A percentile compares a stretch with the other conserved stretches of the same genome.
Conservation (phyloP, 2,797 vertebrate genomes). For the Sebastes reedi region DNA sequence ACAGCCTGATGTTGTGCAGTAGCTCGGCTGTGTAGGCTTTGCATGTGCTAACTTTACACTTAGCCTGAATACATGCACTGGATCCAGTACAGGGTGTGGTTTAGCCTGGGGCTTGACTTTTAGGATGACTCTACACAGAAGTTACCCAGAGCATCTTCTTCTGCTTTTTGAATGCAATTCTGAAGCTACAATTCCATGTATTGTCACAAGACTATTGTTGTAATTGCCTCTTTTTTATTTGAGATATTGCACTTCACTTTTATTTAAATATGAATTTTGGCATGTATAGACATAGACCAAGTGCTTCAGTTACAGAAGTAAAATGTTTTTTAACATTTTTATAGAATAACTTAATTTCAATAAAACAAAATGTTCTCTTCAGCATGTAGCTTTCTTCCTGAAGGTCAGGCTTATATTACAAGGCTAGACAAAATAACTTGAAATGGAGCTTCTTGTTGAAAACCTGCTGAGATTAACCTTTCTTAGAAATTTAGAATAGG, state of each 20-base stretch:
- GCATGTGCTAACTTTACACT: neutral
- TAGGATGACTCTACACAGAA: neutral
- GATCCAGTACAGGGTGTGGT: constrained; percentile 5
- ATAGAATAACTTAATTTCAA: neutral
- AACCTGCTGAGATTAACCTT: neutral
- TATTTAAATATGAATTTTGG: neutral
- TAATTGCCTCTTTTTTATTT: neutral
- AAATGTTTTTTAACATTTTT: neutral
- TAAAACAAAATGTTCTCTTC: neutral
- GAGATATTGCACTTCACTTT: neutral
- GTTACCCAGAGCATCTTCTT: neutral
- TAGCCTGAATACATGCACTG: neutral
- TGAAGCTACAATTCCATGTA: neutral
- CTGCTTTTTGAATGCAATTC: neutral
- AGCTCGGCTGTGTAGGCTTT: neutral
- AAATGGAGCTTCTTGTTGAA: neutral
- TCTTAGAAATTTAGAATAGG: constrained; percentile 11
- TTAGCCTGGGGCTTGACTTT: constrained; percentile 9
- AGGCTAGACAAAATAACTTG: neutral
- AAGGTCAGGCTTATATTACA: neutral
- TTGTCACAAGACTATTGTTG: neutral
- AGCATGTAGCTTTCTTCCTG: neutral
- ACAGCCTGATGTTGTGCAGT: neutral
- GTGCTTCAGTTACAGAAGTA: neutral
- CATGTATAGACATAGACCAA: accelerated